Evolutionary conservation across 35 echinoderm and acorn worm genomes (phyloP), one percentile per base, ranked within the genome.

Genomic region (Apostichopus parvimensis): DNA sequence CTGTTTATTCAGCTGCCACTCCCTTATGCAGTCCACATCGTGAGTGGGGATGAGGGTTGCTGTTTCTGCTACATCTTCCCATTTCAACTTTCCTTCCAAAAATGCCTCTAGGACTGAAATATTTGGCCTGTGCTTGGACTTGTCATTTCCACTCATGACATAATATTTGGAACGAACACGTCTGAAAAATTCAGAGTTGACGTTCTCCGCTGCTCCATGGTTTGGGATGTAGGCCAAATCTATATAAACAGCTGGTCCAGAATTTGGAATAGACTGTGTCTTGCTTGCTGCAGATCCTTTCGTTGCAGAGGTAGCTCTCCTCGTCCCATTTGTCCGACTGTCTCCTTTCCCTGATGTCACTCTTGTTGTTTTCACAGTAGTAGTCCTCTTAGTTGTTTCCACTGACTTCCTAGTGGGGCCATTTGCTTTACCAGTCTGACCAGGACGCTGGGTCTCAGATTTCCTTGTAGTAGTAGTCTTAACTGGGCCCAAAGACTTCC

Each of bases 201-300:
- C 86, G 21, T 92, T 94, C 24, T 99, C 97, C 60, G 82, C 95
- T 89, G 93, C 94, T 54, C 90, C 97, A 92, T 99, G 97, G 52
- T 99, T 96, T 28, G 97, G 97, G 54, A 99, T 90, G 88, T 99
- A 98, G 24, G 93, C 86, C 20, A 99, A 92, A 79, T 99, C 97
- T 34, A 98, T 77, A 80, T 96, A 94, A 3, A 99, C 97, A 8
- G 97, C 70, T 68, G 97, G 97, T 59, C 97, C 97, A 70, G 95
- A 96, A 45, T 73, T 86, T 78, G 97, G 95, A 92, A 99, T 96
- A 13, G 91, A 85, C 57, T 82, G 82, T 54, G 87, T 72, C 92
- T 95, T 96, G 73, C 78, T 20, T 28, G 93, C 72, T 55, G 87
- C 77, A 28, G 77, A 72, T 79, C 88, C 25, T 79, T 86, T 93